A percentile compares a stretch with the other conserved stretches of the same genome.
Conservation (phyloP, 2,797 vertebrate species). For the Myoxocephalus aenaeus region DNA sequence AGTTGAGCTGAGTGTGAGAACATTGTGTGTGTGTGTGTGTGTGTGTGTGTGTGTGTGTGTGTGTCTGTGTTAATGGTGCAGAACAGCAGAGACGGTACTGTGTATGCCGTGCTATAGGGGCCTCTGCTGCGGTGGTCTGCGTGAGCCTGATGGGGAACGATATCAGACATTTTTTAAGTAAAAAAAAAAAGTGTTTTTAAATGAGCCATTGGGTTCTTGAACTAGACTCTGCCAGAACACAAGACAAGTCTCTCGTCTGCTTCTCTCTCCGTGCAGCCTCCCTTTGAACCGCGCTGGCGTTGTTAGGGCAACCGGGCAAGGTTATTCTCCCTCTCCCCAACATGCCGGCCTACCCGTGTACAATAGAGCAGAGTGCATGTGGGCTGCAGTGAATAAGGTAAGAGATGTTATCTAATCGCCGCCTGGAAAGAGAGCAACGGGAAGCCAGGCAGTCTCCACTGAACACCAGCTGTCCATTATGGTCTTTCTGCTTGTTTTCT, state of each 20-base stretch:
- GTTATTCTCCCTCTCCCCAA: slow-evolving; percentile 58
- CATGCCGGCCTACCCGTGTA: slow-evolving; percentile 66
- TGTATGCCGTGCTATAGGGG: not conserved
- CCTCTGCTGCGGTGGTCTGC: slow-evolving; percentile 65
- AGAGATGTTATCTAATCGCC: slow-evolving; percentile 79
- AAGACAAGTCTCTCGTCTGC: slow-evolving; percentile 15
- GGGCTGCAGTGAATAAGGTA: slow-evolving; percentile 78
- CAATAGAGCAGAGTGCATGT: slow-evolving; percentile 70
- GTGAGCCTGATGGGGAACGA: slow-evolving; percentile 43
- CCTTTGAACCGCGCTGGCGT: slow-evolving; percentile 49
- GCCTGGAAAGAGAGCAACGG: slow-evolving; percentile 67
- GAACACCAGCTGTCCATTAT: slow-evolving; percentile 73
- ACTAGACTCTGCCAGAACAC: not conserved
- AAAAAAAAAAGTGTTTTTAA: too few species aligned
- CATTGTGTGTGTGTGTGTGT: slow-evolving; percentile 27
- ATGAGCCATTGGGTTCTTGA: not conserved
- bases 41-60: slow-evolving; percentile 37
- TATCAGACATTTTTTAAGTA: slow-evolving; percentile 19
- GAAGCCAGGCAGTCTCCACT: slow-evolving; percentile 58
- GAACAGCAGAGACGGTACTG: slow-evolving; percentile 53
- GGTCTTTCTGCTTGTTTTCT: slow-evolving; percentile 39
- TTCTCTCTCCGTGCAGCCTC: slow-evolving; percentile 42
- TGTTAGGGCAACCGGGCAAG: slow-evolving; percentile 62
- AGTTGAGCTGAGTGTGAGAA: slow-evolving; percentile 62
- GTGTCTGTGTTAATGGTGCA: slow-evolving; percentile 69